Evolutionary conservation across 2,113 vertebrate species (phyloP).

Genomic region (Lepisosteus osseus): DNA sequence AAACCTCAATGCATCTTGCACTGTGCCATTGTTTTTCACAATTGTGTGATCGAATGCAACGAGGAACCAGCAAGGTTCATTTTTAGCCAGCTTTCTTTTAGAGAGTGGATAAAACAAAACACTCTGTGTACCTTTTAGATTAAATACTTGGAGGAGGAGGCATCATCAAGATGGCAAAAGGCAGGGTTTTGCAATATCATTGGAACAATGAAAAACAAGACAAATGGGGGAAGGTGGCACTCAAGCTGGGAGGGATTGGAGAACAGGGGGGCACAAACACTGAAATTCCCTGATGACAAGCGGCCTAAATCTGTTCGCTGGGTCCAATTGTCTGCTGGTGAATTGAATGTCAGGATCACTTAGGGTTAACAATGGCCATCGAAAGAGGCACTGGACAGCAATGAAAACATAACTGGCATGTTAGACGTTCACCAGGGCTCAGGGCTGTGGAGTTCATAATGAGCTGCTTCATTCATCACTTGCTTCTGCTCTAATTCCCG

Average conservation of each 20-base stretch:
- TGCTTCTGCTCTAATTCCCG: constrained; percentile 81
- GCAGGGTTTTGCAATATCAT: constrained; percentile 68
- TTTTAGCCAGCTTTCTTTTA: neutral
- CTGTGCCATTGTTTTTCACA: neutral
- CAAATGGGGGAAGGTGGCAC: constrained; percentile 60
- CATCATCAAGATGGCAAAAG: constrained; percentile 47
- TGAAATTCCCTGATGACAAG: constrained; percentile 66
- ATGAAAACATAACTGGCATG: constrained; percentile 61
- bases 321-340: constrained; percentile 70
- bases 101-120: neutral
- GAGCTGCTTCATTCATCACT: constrained; percentile 69
- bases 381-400: constrained; percentile 68
- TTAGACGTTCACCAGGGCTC: constrained; percentile 50
- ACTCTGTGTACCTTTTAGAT: constrained; percentile 34
- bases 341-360: constrained; percentile 78
- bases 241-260: constrained; percentile 66
- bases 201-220: constrained; percentile 56
- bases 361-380: constrained; percentile 75
- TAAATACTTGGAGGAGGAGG: constrained; percentile 53
- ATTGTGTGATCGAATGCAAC: neutral
- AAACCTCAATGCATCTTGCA: too few species aligned
- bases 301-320: constrained; percentile 67
- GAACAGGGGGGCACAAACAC: constrained; percentile 61
- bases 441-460: constrained; percentile 68
- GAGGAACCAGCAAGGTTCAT: neutral